A percentile compares a stretch with the other conserved stretches of the same genome.
Conservation (phyloP, 1,140 invertebrate genomes). For the Tetramorium simillimum region DNA sequence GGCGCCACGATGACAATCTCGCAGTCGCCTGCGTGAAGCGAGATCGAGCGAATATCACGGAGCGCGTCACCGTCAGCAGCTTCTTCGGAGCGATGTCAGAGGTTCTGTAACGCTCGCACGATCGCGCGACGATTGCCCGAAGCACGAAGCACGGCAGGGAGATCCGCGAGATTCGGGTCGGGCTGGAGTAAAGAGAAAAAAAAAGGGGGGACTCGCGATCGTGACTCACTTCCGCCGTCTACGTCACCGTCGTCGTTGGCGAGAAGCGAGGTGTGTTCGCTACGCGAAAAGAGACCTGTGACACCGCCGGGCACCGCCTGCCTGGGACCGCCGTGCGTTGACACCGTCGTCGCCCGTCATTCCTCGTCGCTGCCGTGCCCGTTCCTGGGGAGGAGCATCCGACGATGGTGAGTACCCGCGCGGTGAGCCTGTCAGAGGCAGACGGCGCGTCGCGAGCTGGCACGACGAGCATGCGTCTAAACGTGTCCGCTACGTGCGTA, state of each 20-base stretch:
- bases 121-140: neutral
- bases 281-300: neutral
- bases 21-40: neutral
- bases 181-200: neutral
- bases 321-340: neutral
- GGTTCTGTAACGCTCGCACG: neutral
- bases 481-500: conserved; percentile 37
- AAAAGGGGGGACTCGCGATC: neutral
- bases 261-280: neutral
- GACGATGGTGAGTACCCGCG: conserved; percentile 45
- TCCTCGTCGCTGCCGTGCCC: neutral
- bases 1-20: neutral
- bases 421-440: no score
- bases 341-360: neutral
- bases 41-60: neutral
- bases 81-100: neutral
- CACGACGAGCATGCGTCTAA: conserved; percentile 23
- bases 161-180: neutral
- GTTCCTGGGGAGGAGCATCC: neutral
- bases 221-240: conserved; percentile 58
- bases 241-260: conserved; percentile 26
- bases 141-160: neutral
- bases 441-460: no score
- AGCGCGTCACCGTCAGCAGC: neutral
- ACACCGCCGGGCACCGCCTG: conserved; percentile 24